phyloP scores from a whole-genome alignment of 2,888 invertebrate species.

The Oscheius myriophilus region DNA sequence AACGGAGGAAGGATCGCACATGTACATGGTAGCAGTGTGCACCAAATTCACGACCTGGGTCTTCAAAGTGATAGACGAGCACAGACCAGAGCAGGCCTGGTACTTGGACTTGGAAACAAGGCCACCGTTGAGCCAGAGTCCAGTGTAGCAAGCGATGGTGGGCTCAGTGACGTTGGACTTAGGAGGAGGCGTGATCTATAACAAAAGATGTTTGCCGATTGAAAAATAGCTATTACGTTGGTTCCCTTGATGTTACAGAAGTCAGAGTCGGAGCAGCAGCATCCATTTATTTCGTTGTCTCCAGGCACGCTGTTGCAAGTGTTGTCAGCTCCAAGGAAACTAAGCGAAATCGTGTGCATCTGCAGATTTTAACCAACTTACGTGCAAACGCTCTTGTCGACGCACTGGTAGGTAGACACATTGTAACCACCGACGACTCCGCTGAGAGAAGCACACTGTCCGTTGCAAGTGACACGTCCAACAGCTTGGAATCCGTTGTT shows the following conservation, averaged over 20 bases:
- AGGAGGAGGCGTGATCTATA: constrained; percentile 31
- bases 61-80: constrained; percentile 40
- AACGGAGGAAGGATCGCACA: constrained; percentile 51
- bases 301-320: constrained; percentile 34
- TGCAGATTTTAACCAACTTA: background rate
- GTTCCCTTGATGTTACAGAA: constrained; percentile 41
- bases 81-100: constrained; percentile 49
- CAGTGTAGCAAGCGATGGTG: constrained; percentile 48
- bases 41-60: constrained; percentile 35
- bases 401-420: constrained; percentile 44
- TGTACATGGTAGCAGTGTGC: constrained; percentile 41
- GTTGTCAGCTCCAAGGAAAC: constrained; percentile 42
- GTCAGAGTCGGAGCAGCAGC: constrained; percentile 43
- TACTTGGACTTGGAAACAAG: constrained; percentile 29
- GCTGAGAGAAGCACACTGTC: constrained; percentile 40
- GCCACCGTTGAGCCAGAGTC: constrained; percentile 42
- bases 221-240: constrained; percentile 23
- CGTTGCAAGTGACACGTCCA: constrained; percentile 34
- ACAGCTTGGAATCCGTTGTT: constrained; percentile 25
- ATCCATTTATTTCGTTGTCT: constrained; percentile 35
- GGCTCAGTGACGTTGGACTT: constrained; percentile 36
- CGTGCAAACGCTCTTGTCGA: constrained; percentile 2
- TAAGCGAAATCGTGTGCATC: background rate
- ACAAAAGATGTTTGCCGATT: background rate
- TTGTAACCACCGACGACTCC: constrained; percentile 37